Conservation (phyloP, 2,888 invertebrate genomes). For the Drosophila mulleri region DNA sequence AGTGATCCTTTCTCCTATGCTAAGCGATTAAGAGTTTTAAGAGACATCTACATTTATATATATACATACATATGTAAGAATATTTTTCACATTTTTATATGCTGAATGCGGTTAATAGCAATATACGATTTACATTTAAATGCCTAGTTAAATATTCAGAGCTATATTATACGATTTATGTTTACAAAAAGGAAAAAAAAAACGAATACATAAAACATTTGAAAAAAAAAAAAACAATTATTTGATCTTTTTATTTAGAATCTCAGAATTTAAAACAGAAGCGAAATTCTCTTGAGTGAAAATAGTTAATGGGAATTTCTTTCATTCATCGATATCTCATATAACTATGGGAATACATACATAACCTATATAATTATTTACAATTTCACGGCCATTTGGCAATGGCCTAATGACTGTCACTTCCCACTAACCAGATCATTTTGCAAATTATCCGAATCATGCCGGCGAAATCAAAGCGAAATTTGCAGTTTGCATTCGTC, state of each 20-base stretch:
- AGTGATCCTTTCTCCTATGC: constrained; percentile 80
- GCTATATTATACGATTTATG: constrained; percentile 69
- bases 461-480: constrained; percentile 64
- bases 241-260: not conserved
- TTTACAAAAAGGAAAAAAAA: constrained; percentile 54
- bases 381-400: constrained; percentile 40
- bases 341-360: not conserved
- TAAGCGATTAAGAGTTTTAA: constrained; percentile 76
- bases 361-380: not conserved
- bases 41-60: constrained; percentile 51
- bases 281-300: not conserved
- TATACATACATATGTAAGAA: constrained; percentile 33
- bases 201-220: constrained; percentile 1
- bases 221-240: not conserved
- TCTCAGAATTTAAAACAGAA: not conserved
- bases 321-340: not conserved
- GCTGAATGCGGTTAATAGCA: constrained; percentile 65
- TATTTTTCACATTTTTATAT: constrained; percentile 69
- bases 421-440: constrained; percentile 58
- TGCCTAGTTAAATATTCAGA: constrained; percentile 69
- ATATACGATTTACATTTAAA: constrained; percentile 71
- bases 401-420: constrained; percentile 59
- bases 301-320: not conserved
- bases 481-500: constrained; percentile 47
- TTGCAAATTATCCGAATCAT: constrained; percentile 50